These are phyloP conservation scores for Mystacornis crossleyi DNA, from an alignment of 2,113 vertebrate species.

Conservation along the genomic window DNA sequence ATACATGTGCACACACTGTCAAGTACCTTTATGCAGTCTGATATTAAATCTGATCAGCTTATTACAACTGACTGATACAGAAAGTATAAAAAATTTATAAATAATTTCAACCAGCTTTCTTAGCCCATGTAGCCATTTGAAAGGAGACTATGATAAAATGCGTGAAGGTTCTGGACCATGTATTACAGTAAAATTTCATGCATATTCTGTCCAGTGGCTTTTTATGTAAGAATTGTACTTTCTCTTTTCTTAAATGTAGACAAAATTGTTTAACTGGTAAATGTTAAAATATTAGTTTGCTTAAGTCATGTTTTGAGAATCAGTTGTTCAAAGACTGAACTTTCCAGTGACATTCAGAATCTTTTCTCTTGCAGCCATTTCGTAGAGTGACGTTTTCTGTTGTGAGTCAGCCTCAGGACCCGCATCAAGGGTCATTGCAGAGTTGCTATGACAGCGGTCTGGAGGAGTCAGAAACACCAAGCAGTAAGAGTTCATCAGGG, in stretches of 20 bases:
- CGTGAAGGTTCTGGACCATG: neutral
- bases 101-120: neutral
- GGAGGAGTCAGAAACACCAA: constrained; percentile 99
- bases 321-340: constrained; percentile 70
- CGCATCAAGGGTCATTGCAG: constrained; percentile 99
- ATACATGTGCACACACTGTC: neutral
- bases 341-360: constrained; percentile 93
- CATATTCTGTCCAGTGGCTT: neutral
- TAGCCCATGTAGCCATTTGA: neutral
- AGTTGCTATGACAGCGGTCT: constrained; percentile 99
- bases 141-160: neutral
- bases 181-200: neutral
- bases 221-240: neutral
- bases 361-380: constrained; percentile 99
- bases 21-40: neutral
- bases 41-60: neutral
- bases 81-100: neutral
- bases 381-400: constrained; percentile 99
- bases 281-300: constrained; percentile 48
- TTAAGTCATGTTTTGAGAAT: constrained; percentile 73
- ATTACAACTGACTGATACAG: neutral
- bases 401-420: constrained; percentile 99
- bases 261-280: constrained; percentile 21
- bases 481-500: constrained; percentile 99
- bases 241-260: constrained; percentile 7